Evolutionary conservation across 2,888 invertebrate species (phyloP).

Genomic region (Chrysodeixis includens): DNA sequence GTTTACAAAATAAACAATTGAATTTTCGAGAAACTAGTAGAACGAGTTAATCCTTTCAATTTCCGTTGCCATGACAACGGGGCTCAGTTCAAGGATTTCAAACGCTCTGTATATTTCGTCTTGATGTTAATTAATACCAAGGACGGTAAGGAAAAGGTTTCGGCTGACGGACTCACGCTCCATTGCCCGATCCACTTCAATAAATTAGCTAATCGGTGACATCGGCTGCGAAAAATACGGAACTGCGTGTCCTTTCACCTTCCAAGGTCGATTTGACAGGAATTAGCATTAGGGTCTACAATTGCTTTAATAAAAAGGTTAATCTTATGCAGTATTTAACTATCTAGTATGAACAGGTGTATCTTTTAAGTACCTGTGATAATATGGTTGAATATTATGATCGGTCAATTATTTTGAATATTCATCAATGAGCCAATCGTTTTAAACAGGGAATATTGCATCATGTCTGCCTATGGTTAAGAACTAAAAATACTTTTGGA

Average conservation of each 20-base stretch:
- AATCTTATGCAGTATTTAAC: not conserved
- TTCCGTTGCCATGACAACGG: slow-evolving; percentile 27
- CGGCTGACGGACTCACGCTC: slow-evolving; percentile 58
- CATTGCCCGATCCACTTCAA: slow-evolving; percentile 28
- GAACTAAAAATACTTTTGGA: no score
- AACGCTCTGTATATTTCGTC: slow-evolving; percentile 16
- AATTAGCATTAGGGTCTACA: not conserved
- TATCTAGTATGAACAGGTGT: no score
- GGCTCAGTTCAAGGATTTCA: slow-evolving; percentile 20
- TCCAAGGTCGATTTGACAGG: not conserved
- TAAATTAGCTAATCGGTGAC: slow-evolving; percentile 23
- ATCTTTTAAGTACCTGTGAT: not conserved
- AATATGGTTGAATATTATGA: not conserved
- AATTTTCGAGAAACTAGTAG: slow-evolving; percentile 7
- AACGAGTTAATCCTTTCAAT: slow-evolving; percentile 13
- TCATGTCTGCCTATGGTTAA: no score
- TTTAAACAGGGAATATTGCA: no score
- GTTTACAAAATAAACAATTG: no score
- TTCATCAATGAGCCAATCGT: no score
- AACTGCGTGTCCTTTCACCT: slow-evolving; percentile 24
- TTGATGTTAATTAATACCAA: slow-evolving; percentile 63
- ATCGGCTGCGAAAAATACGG: slow-evolving; percentile 29
- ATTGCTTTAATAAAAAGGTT: not conserved
- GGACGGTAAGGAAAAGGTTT: slow-evolving; percentile 70
- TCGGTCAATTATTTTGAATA: not conserved